These are phyloP conservation scores for Triops longicaudatus DNA, from an alignment of 1,140 invertebrate species.

Conservation along the genomic window DNA sequence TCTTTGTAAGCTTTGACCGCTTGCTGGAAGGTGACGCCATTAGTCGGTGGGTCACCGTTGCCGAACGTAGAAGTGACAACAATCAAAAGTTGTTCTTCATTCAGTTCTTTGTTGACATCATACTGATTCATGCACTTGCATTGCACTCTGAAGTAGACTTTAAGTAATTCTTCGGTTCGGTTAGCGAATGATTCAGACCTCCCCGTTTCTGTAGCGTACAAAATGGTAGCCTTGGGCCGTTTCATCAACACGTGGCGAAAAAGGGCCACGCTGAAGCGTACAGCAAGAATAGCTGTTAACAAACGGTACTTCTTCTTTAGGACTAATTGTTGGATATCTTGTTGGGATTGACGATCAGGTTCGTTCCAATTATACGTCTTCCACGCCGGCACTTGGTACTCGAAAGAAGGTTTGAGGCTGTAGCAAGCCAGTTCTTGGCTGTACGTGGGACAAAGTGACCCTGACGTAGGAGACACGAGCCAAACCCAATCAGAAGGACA, in stretches of 20 bases:
- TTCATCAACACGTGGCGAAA: constrained; percentile 30
- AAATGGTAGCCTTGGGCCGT: constrained; percentile 36
- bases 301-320: constrained; percentile 4
- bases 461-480: constrained; percentile 39
- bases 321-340: neutral
- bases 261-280: constrained; percentile 21
- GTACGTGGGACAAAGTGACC: constrained; percentile 37
- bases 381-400: constrained; percentile 34
- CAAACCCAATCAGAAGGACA: constrained; percentile 41
- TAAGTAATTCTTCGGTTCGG: constrained; percentile 34
- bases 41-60: constrained; percentile 40
- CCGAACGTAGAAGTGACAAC: constrained; percentile 41
- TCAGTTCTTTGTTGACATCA: constrained; percentile 33
- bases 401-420: constrained; percentile 37
- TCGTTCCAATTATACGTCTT: neutral
- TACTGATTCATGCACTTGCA: constrained; percentile 39
- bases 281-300: constrained; percentile 23
- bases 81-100: constrained; percentile 37
- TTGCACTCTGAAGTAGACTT: constrained; percentile 36
- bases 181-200: constrained; percentile 39
- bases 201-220: constrained; percentile 40
- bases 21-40: constrained; percentile 36
- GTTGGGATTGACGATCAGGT: neutral
- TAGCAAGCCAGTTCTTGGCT: constrained; percentile 39
- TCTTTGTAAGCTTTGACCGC: neutral